These are phyloP conservation scores for Acrocephalus kingi DNA, from an alignment of 2,113 vertebrate genomes.

Conservation along the genomic window DNA sequence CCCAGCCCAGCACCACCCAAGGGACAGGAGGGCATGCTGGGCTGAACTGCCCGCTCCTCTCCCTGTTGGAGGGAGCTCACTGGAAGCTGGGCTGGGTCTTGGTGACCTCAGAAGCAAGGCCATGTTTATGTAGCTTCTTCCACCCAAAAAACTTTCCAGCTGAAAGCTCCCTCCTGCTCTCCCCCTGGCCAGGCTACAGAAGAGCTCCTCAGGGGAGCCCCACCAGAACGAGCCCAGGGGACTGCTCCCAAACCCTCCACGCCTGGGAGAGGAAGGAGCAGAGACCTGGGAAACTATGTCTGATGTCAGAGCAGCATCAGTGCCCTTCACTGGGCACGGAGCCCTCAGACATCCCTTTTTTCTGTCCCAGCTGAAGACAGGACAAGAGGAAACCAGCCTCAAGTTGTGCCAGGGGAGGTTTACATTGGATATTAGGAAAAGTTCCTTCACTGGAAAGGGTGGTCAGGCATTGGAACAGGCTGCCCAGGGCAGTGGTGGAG, in stretches of 20 bases:
- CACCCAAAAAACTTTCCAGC: not conserved
- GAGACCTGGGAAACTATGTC: not conserved
- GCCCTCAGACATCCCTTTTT: not conserved
- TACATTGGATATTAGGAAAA: too few species aligned
- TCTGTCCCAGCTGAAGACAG: not conserved
- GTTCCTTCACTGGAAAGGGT: too few species aligned
- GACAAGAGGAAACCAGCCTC: too few species aligned
- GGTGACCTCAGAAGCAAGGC: not conserved
- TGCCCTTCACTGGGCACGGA: fast-evolving
- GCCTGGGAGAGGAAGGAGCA: not conserved
- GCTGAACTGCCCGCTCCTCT: not conserved
- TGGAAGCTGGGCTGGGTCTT: not conserved
- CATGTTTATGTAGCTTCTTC: not conserved
- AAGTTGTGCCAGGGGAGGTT: too few species aligned
- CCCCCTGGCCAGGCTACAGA: not conserved
- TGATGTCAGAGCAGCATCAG: not conserved
- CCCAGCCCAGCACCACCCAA: not conserved
- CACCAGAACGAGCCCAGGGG: not conserved
- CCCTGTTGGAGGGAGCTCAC: not conserved
- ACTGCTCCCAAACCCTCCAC: not conserved
- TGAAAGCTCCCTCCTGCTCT: not conserved
- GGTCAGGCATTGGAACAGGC: too few species aligned
- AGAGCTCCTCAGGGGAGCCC: not conserved
- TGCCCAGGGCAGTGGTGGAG: too few species aligned
- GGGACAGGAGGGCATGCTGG: not conserved